These are phyloP conservation scores for Ornithoptera priamus DNA, from an alignment of 2,888 invertebrate genomes.

Conservation along the genomic window DNA sequence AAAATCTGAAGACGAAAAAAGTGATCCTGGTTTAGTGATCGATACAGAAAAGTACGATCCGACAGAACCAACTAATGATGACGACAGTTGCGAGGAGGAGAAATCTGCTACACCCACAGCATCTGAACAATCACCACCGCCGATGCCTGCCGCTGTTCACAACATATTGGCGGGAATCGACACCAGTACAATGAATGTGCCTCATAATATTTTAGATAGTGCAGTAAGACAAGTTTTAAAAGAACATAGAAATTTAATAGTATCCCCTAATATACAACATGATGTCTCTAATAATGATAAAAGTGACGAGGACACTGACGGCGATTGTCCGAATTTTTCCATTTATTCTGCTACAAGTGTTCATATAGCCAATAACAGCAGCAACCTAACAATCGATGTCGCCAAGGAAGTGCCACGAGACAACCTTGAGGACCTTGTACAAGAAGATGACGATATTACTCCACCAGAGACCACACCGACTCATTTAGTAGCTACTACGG, in stretches of 20 bases:
- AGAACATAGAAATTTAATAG: slow-evolving; percentile 59
- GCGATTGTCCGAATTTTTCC: slow-evolving; percentile 91
- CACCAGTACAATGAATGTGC: slow-evolving; percentile 44
- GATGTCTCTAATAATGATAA: slow-evolving; percentile 43
- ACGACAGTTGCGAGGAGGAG: slow-evolving; percentile 54
- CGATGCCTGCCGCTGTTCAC: slow-evolving; percentile 39
- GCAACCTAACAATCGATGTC: slow-evolving; percentile 35
- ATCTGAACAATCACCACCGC: slow-evolving; percentile 28
- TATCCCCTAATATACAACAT: slow-evolving; percentile 35
- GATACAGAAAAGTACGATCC: slow-evolving; percentile 81
- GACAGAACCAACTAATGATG: slow-evolving; percentile 74
- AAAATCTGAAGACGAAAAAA: slow-evolving; percentile 74
- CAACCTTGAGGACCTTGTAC: slow-evolving; percentile 49
- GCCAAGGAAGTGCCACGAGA: slow-evolving; percentile 34
- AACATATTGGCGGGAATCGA: slow-evolving; percentile 48
- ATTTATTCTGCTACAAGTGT: slow-evolving; percentile 91
- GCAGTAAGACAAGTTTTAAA: slow-evolving; percentile 64
- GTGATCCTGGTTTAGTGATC: slow-evolving; percentile 80
- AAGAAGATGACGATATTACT: slow-evolving; percentile 48
- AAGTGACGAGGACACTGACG: slow-evolving; percentile 77
- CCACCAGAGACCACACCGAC: slow-evolving; percentile 29
- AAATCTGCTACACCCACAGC: slow-evolving; percentile 22
- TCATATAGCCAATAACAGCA: slow-evolving; percentile 81
- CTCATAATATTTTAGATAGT: slow-evolving; percentile 52
- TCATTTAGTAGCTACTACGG: background rate